phyloP scores from a whole-genome alignment of 1,140 invertebrate genomes.

The Danaus plexippus region DNA sequence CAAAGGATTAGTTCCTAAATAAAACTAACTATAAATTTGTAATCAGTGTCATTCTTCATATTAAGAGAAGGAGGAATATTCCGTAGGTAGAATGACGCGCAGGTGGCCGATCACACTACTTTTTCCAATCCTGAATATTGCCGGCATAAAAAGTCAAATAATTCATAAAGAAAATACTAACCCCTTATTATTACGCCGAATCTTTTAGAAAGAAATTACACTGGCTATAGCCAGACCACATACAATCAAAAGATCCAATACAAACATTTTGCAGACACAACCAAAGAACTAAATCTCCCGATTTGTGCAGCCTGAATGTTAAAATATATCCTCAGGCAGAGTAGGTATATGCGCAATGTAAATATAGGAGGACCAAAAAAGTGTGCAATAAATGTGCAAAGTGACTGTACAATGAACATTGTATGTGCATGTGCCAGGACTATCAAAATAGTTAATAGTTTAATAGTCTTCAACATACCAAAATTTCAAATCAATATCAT shows the following conservation, averaged over 20 bases:
- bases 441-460: too few relatives aligned
- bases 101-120: constrained; percentile 21
- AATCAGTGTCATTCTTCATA: too few relatives aligned
- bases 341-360: neutral
- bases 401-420: neutral
- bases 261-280: neutral
- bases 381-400: constrained; percentile 2
- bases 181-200: constrained; percentile 3
- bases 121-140: constrained; percentile 22
- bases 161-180: constrained; percentile 2
- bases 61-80: constrained; percentile 12
- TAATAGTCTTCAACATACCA: too few relatives aligned
- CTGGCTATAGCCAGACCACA: neutral
- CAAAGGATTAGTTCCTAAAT: too few relatives aligned
- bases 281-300: neutral
- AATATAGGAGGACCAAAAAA: neutral
- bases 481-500: too few relatives aligned
- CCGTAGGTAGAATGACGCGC: constrained; percentile 9
- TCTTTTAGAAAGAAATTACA: constrained; percentile 3
- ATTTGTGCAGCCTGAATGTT: neutral
- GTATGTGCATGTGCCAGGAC: constrained; percentile 1
- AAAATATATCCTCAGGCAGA: neutral
- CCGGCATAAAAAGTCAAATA: neutral
- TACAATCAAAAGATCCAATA: neutral
- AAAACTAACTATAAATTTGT: too few relatives aligned